phyloP scores from a whole-genome alignment of 2,888 invertebrate species.

The Pyrgus malvae region DNA sequence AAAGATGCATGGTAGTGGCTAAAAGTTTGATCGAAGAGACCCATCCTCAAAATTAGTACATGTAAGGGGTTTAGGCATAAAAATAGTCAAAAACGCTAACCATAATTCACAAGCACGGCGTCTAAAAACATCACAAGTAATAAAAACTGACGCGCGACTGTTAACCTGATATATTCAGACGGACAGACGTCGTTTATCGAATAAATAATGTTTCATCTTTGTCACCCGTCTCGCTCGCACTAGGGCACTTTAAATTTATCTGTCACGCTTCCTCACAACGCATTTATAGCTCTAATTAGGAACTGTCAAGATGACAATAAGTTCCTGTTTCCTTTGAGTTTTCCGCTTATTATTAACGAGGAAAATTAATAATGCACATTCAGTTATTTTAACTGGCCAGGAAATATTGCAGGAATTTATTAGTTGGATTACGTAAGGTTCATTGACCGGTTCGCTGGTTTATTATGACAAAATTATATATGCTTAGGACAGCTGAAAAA shows the following conservation, averaged over 20 bases:
- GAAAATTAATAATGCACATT: neutral
- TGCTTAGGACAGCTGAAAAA: too few relatives aligned
- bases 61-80: too few relatives aligned
- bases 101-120: too few relatives aligned
- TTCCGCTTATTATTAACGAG: neutral
- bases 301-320: constrained; percentile 11
- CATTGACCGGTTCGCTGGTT: too few relatives aligned
- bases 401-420: too few relatives aligned
- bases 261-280: neutral
- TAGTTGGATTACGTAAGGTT: too few relatives aligned
- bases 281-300: neutral
- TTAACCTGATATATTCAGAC: constrained; percentile 7
- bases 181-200: constrained; percentile 5
- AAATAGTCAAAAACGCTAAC: too few relatives aligned
- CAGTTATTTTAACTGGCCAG: neutral
- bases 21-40: too few relatives aligned
- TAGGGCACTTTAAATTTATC: neutral
- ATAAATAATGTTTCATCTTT: neutral
- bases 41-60: too few relatives aligned
- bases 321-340: constrained; percentile 1
- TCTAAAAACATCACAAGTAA: constrained; percentile 6
- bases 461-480: too few relatives aligned
- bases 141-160: constrained; percentile 2
- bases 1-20: too few relatives aligned
- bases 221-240: neutral